Base-by-base conservation (phyloP, 2,797 vertebrate genomes). In the Toxotes lorentzi region DNA sequence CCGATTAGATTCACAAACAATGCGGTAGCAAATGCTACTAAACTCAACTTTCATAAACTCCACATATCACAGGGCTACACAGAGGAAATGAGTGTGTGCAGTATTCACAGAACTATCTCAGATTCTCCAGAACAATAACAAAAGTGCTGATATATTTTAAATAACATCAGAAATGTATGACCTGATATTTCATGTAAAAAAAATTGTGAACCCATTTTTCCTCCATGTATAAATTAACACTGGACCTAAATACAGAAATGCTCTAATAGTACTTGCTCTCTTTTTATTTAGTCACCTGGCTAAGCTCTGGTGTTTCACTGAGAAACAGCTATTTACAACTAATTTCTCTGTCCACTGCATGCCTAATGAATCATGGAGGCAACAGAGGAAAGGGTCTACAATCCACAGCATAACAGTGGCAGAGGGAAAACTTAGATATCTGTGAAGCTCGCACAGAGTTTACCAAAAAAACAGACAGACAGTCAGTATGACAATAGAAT, bases 81-180 rank as follows among this genome's bases (percentile, higher is more conserved):
- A 27, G 53, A 79, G 78, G 80, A 89, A 86, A 76, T 63, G 0
- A 38, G 16, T 0, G 66, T 73, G 51, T 57, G 76, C 59, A 83
- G 87, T 21, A 76, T 8, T 71, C 17, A 71, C n/a, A 58, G 48
- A 62, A 79, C 5, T 5, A 60, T 76, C 21, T 75, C 80, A 71
- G 27, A 27, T 27, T 27, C 27, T 27, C 2, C 27, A 27, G 27
- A 27, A 27, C 19, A 71, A 77, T 41, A 9, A 2, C 2, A 6
- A 21, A 1, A 34, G 43, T 13, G 30, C 41, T 53, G 21, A 68
- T 12, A 16, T 35, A 58, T n/a, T 62, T 69, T 2, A 19, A 61
- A 24, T 14, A 27, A 24, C 23, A 40, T 1, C 3, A 50, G 30
- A 2, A 67, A 63, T 38, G 16, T 14, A 35, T 57, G 48, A 58